Evolutionary conservation across 1,140 invertebrate species (phyloP).

Genomic region (Leptopilina clavipes): DNA sequence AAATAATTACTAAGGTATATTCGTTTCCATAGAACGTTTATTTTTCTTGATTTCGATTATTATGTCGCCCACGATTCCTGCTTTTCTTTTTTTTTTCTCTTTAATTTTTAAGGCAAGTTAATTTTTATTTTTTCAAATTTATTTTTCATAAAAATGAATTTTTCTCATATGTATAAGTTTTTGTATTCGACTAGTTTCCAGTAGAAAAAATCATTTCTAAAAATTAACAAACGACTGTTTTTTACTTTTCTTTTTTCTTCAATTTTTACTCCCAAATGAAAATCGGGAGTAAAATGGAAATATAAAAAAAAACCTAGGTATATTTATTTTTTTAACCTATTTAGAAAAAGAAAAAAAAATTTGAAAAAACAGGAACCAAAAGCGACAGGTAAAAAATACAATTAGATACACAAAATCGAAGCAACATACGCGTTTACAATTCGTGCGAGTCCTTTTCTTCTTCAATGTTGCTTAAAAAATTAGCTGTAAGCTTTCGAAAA

Average conservation of each 20-base stretch:
- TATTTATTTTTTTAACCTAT: background rate
- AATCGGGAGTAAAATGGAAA: too few relatives aligned
- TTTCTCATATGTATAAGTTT: background rate
- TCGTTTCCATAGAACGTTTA: constrained; percentile 67
- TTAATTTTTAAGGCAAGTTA: too few relatives aligned
- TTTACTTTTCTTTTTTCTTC: too few relatives aligned
- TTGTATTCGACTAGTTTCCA: background rate
- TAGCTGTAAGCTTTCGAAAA: constrained; percentile 27
- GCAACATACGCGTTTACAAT: constrained; percentile 47
- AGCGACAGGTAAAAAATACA: constrained; percentile 55
- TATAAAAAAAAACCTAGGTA: too few relatives aligned
- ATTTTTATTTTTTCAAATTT: background rate
- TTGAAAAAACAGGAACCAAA: constrained; percentile 51
- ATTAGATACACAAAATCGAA: constrained; percentile 54
- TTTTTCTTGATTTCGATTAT: constrained; percentile 56
- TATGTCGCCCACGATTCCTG: constrained; percentile 52
- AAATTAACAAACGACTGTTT: too few relatives aligned
- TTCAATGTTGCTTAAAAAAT: constrained; percentile 33
- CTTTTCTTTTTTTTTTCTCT: background rate
- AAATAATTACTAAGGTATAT: constrained; percentile 69
- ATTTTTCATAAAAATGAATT: background rate
- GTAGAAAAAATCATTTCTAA: background rate
- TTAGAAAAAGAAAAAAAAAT: background rate
- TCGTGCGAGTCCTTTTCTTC: constrained; percentile 29
- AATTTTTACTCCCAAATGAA: too few relatives aligned